Evolutionary conservation across 2,113 vertebrate genomes (phyloP).

Genomic region (Myodes glareolus): DNA sequence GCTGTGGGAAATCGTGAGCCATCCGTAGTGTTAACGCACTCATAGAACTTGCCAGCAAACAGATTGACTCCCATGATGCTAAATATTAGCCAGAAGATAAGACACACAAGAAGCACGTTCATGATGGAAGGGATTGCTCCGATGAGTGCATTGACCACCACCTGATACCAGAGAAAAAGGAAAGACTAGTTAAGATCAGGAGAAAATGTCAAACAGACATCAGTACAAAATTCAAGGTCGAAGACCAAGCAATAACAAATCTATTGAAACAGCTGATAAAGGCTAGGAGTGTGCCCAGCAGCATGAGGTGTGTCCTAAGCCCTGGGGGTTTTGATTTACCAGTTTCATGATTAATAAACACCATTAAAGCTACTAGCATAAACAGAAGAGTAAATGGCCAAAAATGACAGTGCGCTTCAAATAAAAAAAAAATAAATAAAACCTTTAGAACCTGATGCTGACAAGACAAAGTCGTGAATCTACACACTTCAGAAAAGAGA

Average conservation of each 20-base stretch:
- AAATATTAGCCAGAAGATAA: slow-evolving; percentile 99
- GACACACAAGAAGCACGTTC: slow-evolving; percentile 98
- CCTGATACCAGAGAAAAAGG: slow-evolving; percentile 85
- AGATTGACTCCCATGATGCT: slow-evolving; percentile 99
- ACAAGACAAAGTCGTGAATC: slow-evolving; percentile 87
- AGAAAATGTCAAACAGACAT: background rate
- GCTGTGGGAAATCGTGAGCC: fast-evolving
- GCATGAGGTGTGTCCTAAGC: background rate
- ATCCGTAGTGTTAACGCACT: slow-evolving; percentile 88
- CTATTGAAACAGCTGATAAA: background rate
- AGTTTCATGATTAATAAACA: background rate
- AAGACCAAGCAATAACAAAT: background rate
- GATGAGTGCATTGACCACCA: slow-evolving; percentile 97
- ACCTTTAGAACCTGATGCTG: slow-evolving; percentile 87
- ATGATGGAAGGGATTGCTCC: slow-evolving; percentile 99
- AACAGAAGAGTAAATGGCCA: background rate
- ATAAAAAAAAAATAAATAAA: slow-evolving; percentile 37
- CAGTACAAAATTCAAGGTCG: background rate
- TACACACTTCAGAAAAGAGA: slow-evolving; percentile 87
- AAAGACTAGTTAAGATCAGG: slow-evolving; percentile 1
- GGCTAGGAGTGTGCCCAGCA: background rate
- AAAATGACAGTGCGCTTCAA: background rate
- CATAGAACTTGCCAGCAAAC: slow-evolving; percentile 94
- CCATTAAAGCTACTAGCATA: background rate
- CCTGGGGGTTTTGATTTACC: background rate